These are phyloP conservation scores for Perizoma affinitatum DNA, from an alignment of 2,888 invertebrate genomes.

Conservation along the genomic window DNA sequence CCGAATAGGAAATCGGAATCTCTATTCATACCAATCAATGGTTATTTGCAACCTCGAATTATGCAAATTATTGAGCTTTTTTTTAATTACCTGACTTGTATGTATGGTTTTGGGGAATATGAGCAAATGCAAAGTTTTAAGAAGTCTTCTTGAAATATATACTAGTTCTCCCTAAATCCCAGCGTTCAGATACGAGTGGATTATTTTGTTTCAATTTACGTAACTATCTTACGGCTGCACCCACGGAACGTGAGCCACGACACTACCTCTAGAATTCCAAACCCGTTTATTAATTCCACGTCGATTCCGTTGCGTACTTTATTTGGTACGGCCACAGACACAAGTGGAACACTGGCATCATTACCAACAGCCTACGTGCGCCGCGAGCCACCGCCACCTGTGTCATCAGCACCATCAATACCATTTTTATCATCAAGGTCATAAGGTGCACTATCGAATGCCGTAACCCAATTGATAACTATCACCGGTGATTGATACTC, in stretches of 20 bases:
- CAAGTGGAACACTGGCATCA: slow-evolving; percentile 58
- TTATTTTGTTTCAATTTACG: slow-evolving; percentile 13
- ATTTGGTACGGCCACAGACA: slow-evolving; percentile 52
- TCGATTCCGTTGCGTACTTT: slow-evolving; percentile 57
- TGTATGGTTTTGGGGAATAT: neutral
- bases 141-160: neutral
- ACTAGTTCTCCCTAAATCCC: neutral
- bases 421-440: slow-evolving; percentile 42
- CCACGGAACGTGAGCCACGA: slow-evolving; percentile 40
- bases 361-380: slow-evolving; percentile 61
- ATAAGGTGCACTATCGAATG: slow-evolving; percentile 48
- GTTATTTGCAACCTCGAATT: slow-evolving; percentile 38
- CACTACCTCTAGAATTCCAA: slow-evolving; percentile 46
- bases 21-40: slow-evolving; percentile 43
- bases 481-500: slow-evolving; percentile 54
- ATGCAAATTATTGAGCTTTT: slow-evolving; percentile 44
- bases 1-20: slow-evolving; percentile 48
- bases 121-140: neutral
- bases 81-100: slow-evolving; percentile 9
- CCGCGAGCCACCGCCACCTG: slow-evolving; percentile 40
- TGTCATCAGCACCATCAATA: slow-evolving; percentile 33
- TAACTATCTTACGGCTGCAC: slow-evolving; percentile 18
- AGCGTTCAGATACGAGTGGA: too few relatives aligned
- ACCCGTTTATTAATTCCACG: slow-evolving; percentile 50
- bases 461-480: slow-evolving; percentile 21